phyloP scores from a whole-genome alignment of 1,140 invertebrate genomes.

The Drosophila tani region DNA sequence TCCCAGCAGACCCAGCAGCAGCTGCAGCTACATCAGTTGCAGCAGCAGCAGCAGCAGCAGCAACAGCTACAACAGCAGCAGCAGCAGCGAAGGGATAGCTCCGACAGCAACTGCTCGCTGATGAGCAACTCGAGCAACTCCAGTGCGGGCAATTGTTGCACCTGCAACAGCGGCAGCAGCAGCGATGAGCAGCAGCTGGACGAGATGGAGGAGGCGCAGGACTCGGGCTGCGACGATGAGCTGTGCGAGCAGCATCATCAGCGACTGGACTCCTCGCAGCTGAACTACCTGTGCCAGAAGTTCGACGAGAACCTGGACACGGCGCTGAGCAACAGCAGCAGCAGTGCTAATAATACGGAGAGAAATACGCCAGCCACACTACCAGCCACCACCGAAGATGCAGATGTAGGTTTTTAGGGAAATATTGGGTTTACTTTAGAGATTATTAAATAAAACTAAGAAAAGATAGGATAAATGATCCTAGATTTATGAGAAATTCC shows the following conservation, averaged over 20 bases:
- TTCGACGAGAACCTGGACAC: slow-evolving; percentile 84
- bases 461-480: background rate
- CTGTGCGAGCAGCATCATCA: slow-evolving; percentile 74
- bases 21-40: slow-evolving; percentile 48
- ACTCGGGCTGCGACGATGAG: slow-evolving; percentile 88
- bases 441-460: too few relatives aligned
- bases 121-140: slow-evolving; percentile 78
- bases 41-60: slow-evolving; percentile 56
- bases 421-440: background rate
- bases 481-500: too few relatives aligned
- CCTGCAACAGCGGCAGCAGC: slow-evolving; percentile 58
- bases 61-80: slow-evolving; percentile 57
- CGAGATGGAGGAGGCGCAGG: slow-evolving; percentile 82
- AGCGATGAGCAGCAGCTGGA: slow-evolving; percentile 55
- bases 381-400: slow-evolving; percentile 63
- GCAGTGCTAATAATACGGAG: slow-evolving; percentile 17
- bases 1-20: slow-evolving; percentile 58
- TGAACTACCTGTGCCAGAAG: slow-evolving; percentile 83
- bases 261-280: slow-evolving; percentile 63
- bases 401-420: slow-evolving; percentile 61
- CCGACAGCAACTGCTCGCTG: slow-evolving; percentile 81
- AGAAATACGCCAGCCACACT: slow-evolving; percentile 36
- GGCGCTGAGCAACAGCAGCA: slow-evolving; percentile 46
- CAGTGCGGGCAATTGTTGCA: slow-evolving; percentile 67
- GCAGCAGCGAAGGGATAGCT: slow-evolving; percentile 79